Evolutionary conservation across 2,113 vertebrate genomes (phyloP).

Genomic region (Pelobates fuscus): DNA sequence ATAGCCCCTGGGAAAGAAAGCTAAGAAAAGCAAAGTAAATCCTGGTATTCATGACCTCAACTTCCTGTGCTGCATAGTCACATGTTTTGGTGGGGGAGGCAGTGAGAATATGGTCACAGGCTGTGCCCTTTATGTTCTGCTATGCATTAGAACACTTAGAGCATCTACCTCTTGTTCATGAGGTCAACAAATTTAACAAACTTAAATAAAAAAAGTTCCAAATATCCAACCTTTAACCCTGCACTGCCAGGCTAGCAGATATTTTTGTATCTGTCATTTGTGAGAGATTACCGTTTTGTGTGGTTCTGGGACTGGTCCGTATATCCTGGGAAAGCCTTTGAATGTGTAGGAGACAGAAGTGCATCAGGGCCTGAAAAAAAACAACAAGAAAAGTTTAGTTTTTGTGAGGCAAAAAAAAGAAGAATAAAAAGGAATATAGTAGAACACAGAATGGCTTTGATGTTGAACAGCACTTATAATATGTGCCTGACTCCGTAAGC

Average conservation of each 20-base stretch:
- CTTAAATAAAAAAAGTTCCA: not conserved
- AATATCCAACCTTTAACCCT: not conserved
- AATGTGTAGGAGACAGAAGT: not conserved
- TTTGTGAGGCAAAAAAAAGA: no score
- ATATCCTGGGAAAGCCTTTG: not conserved
- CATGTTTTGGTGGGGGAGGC: no score
- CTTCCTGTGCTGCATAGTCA: conserved; percentile 10
- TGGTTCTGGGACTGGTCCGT: not conserved
- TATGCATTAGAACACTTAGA: not conserved
- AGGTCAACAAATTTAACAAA: not conserved
- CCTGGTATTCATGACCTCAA: conserved; percentile 1
- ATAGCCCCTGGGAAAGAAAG: not conserved
- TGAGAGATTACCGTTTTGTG: not conserved
- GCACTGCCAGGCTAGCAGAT: not conserved
- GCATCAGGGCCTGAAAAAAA: not conserved
- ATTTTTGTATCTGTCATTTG: not conserved
- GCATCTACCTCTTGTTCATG: conserved; percentile 1
- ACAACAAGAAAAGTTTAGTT: not conserved
- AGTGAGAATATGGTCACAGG: not conserved
- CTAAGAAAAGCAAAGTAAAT: conserved; percentile 8
- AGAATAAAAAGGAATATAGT: no score
- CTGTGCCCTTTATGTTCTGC: not conserved
- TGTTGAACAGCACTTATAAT: no score
- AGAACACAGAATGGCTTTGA: not conserved
- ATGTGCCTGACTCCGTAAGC: no score